A percentile compares a stretch with the other conserved stretches of the same genome.
Evolutionary conservation across 2,888 invertebrate species (phyloP).

Genomic region (Temnothorax rugatulus): DNA sequence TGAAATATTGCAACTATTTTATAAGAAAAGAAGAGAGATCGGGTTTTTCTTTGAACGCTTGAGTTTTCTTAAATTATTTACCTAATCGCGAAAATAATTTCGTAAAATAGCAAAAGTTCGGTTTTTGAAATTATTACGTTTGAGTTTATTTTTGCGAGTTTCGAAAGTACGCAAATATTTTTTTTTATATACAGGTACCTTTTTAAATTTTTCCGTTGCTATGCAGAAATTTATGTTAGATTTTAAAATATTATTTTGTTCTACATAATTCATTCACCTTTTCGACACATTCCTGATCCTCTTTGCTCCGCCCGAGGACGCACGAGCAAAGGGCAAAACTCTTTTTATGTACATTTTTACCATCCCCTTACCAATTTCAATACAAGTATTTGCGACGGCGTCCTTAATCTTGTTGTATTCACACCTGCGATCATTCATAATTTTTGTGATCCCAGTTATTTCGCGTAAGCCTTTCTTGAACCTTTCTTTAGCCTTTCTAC

Average conservation of each 20-base stretch:
- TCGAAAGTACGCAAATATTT: not conserved
- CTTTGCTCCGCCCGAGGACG: not conserved
- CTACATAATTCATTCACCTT: not conserved
- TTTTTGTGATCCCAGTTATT: not conserved
- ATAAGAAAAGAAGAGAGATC: not conserved
- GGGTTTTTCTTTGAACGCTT: not conserved
- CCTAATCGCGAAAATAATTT: not conserved
- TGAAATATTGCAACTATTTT: not conserved
- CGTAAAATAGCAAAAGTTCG: not conserved
- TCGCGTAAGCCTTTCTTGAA: not conserved
- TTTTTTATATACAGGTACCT: not conserved
- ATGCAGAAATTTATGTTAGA: not conserved
- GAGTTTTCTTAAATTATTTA: not conserved
- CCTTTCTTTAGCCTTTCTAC: too few species aligned
- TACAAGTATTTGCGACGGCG: slow-evolving; percentile 30
- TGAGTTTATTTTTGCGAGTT: not conserved
- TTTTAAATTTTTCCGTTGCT: not conserved
- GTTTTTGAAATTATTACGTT: not conserved
- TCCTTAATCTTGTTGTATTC: not conserved
- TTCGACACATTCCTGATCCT: not conserved
- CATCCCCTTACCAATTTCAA: not conserved
- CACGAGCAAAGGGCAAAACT: not conserved
- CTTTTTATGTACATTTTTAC: not conserved
- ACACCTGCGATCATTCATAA: not conserved
- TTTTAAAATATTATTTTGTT: not conserved